Percentiles rank a stretch among this genome's conserved stretches.
Conservation (phyloP, 1,140 invertebrate genomes). For the Panonychus citri region DNA sequence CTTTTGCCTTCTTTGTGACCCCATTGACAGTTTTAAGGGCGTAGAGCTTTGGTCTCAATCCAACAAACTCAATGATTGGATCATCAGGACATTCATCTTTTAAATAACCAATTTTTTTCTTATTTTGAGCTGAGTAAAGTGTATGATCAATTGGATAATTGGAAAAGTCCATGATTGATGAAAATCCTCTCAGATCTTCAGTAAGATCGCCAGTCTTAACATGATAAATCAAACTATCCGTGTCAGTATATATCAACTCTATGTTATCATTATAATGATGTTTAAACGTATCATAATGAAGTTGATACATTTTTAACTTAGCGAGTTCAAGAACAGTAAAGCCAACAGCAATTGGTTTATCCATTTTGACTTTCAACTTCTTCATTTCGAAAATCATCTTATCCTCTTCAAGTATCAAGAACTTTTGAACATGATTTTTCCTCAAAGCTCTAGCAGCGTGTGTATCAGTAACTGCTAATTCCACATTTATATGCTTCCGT, state of each 20-base stretch:
- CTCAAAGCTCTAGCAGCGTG: slow-evolving; percentile 19
- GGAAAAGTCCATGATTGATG: background rate
- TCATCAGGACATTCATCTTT: slow-evolving; percentile 1
- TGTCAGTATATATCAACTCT: slow-evolving; percentile 21
- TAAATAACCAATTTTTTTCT: slow-evolving; percentile 4
- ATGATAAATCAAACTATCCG: slow-evolving; percentile 23
- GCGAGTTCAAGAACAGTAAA: slow-evolving; percentile 16
- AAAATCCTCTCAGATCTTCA: slow-evolving; percentile 18
- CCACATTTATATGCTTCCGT: slow-evolving; percentile 23
- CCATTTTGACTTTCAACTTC: slow-evolving; percentile 12
- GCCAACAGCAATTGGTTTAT: slow-evolving; percentile 18
- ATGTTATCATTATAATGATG: slow-evolving; percentile 10
- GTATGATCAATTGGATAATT: slow-evolving; percentile 3
- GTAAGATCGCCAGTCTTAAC: slow-evolving; percentile 23
- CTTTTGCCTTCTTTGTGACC: slow-evolving; percentile 2
- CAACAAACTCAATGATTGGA: slow-evolving; percentile 1
- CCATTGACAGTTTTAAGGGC: background rate
- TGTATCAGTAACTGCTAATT: slow-evolving; percentile 18
- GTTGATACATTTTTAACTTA: slow-evolving; percentile 17
- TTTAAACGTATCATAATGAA: slow-evolving; percentile 18
- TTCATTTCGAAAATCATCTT: slow-evolving; percentile 10
- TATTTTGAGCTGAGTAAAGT: background rate
- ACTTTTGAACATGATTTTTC: slow-evolving; percentile 22
- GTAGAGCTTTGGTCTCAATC: slow-evolving; percentile 6
- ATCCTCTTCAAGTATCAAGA: background rate